Evolutionary conservation across 2,888 invertebrate species (phyloP), one percentile per base, ranked within the genome.

Genomic region (Spilarctia lutea): DNA sequence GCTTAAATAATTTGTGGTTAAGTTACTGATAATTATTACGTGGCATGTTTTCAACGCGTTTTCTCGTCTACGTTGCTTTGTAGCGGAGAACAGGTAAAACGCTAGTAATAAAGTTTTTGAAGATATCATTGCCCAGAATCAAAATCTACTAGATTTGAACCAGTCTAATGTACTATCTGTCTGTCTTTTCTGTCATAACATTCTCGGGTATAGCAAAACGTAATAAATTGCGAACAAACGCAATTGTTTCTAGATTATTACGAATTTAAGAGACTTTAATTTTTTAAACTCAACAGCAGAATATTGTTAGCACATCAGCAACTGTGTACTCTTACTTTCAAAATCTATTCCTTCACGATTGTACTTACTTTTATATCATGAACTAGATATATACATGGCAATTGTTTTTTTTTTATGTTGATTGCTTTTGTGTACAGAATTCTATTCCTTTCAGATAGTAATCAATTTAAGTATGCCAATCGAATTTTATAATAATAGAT

Each of bases 351-450:
- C n/a, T 24, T n/a, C 52, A n/a, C n/a, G 52, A 10, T 60, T 60
- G 10, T 60, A 27, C 27, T 60, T 27, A 13, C 13, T 60, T 13
- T 60, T n/a, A 56, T 27, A 13, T 11, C 11, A 0, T 10, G n/a
- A n/a, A 27, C 13, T 60, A 27, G 60, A 60, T 13, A 27, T 60
- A 60, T 52, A 24, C 24, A 24, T 10, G 52, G 24, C n/a, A 56
- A 56, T 56, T 56, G n/a, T 56, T n/a, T 11, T 56, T 56, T 56
- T 56, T n/a, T n/a, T n/a, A n/a, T n/a, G n/a, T 56, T 56, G 56
- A 56, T 56, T 56, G 56, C 13, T n/a, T 56, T 56, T 11, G 42
- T 42, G 42, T 8, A 42, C 42, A n/a, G n/a, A n/a, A n/a, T n/a
- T 11, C 10, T 42, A n/a, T 42, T 56, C 10, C 56, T n/a, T 56